Evolutionary conservation across 1,140 invertebrate species (phyloP).

Genomic region (Armadillidium nasatum): DNA sequence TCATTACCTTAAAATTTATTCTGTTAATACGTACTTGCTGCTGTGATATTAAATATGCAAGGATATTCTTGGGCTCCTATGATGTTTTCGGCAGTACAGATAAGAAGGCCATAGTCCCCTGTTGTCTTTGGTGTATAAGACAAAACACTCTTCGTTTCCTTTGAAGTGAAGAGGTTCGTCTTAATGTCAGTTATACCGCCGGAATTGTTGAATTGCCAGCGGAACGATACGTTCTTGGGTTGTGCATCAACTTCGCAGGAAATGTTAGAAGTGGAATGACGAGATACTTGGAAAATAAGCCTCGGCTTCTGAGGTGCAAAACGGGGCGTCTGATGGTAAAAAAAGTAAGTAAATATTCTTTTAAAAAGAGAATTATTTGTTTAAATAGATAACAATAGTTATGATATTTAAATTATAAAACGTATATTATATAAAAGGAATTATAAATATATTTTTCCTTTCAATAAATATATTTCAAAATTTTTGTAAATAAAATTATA

Average conservation of each 20-base stretch:
- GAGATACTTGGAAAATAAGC: conserved; percentile 72
- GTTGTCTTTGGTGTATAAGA: conserved; percentile 73
- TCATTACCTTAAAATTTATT: no score
- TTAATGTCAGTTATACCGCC: conserved; percentile 68
- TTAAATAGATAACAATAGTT: conserved; percentile 3
- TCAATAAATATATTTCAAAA: no score
- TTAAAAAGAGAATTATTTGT: neutral
- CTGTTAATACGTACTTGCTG: conserved; percentile 55
- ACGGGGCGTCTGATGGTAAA: conserved; percentile 67
- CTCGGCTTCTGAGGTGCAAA: conserved; percentile 71
- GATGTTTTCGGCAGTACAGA: conserved; percentile 61
- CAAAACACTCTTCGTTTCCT: conserved; percentile 62
- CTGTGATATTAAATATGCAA: conserved; percentile 66
- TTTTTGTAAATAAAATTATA: no score
- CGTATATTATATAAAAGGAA: no score
- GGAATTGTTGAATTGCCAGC: conserved; percentile 84
- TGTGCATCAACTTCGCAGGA: conserved; percentile 79
- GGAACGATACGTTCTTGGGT: conserved; percentile 73
- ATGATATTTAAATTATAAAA: neutral
- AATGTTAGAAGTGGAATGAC: conserved; percentile 71
- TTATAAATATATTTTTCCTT: no score
- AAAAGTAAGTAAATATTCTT: neutral
- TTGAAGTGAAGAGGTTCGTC: conserved; percentile 48
- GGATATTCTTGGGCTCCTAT: conserved; percentile 62
- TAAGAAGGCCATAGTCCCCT: conserved; percentile 64